Evolutionary conservation across 2,113 vertebrate genomes (phyloP).

Genomic region (Lonchura striata): DNA sequence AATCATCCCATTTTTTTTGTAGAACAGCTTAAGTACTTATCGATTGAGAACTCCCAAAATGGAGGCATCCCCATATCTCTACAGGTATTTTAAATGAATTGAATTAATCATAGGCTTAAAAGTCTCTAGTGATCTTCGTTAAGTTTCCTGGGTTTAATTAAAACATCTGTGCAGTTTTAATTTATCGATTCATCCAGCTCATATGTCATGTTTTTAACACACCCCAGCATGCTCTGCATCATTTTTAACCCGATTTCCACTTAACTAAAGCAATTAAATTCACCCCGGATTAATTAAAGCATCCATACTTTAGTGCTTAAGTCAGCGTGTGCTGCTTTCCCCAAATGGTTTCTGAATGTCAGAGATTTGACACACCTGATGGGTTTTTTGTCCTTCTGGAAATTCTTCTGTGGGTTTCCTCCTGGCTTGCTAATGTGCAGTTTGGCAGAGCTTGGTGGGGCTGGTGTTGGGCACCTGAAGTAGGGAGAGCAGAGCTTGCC

Average conservation of each 20-base stretch:
- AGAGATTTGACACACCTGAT: slow-evolving; percentile 85
- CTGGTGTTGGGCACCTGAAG: neutral
- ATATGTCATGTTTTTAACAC: slow-evolving; percentile 88
- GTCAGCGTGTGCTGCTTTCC: slow-evolving; percentile 80
- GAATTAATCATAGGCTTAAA: slow-evolving; percentile 88
- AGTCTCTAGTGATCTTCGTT: slow-evolving; percentile 82
- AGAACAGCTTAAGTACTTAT: slow-evolving; percentile 73
- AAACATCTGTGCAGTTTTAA: slow-evolving; percentile 89
- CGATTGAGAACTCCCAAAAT: slow-evolving; percentile 77
- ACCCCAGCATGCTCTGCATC: slow-evolving; percentile 84
- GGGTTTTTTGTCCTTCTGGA: slow-evolving; percentile 81
- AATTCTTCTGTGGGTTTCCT: slow-evolving; percentile 66
- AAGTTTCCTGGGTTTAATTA: slow-evolving; percentile 87
- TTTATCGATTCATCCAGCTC: slow-evolving; percentile 85
- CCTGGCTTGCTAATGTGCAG: slow-evolving; percentile 60
- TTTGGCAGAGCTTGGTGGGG: slow-evolving; percentile 11
- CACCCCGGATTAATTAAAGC: slow-evolving; percentile 86
- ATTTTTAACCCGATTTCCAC: slow-evolving; percentile 86
- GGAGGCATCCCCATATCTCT: slow-evolving; percentile 77
- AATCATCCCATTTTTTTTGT: slow-evolving; percentile 42
- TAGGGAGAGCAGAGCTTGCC: neutral
- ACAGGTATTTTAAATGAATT: slow-evolving; percentile 87
- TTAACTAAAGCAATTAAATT: slow-evolving; percentile 90
- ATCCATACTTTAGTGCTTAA: slow-evolving; percentile 82
- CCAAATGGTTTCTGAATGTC: slow-evolving; percentile 81